phyloP scores from a whole-genome alignment of 2,113 vertebrate species.

The Danio rerio region DNA sequence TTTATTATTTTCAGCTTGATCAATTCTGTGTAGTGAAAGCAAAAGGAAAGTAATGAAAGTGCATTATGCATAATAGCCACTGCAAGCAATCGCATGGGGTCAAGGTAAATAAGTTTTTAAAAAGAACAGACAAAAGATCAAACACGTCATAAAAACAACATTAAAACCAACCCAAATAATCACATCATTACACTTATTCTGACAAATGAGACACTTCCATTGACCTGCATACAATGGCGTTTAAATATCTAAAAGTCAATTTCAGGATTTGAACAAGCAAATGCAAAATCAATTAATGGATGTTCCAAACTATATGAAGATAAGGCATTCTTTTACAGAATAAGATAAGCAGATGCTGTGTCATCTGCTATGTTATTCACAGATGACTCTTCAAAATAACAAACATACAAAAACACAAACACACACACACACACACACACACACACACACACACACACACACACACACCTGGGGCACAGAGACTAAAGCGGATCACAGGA shows the following conservation, averaged over 20 bases:
- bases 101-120: background rate
- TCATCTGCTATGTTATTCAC: background rate
- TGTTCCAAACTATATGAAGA: background rate
- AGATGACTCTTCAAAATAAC: background rate
- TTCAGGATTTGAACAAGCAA: background rate
- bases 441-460: background rate
- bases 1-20: background rate
- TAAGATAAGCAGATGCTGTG: background rate
- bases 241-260: background rate
- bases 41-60: slow-evolving; percentile 1
- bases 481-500: background rate
- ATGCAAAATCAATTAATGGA: background rate
- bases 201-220: background rate
- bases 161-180: background rate
- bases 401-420: too few relatives aligned
- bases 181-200: background rate
- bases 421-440: background rate
- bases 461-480: background rate
- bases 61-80: background rate
- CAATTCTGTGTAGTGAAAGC: background rate
- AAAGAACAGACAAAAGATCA: background rate
- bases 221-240: background rate
- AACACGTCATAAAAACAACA: background rate
- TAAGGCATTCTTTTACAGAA: background rate
- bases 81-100: background rate